Evolutionary conservation across 2,888 invertebrate genomes (phyloP), one percentile per base, ranked within the genome.

Genomic region (Dynastes grantii): DNA sequence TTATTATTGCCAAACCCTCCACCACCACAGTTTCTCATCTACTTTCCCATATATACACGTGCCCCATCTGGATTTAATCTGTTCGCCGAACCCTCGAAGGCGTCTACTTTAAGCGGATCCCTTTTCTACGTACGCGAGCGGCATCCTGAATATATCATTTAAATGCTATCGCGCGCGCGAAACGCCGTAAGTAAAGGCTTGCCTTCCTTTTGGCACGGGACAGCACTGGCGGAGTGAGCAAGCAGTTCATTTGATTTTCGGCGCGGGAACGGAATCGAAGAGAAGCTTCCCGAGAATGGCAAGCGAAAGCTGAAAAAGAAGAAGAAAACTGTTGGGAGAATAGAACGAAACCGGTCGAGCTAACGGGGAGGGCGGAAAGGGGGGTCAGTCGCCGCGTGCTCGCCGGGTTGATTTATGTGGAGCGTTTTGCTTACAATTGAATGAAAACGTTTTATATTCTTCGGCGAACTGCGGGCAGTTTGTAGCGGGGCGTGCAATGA

Each of bases 381-480:
- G 58, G 73, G 73, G 58, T 73, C 58, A 58, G 73, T n/a, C 37
- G 71, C 45, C 11, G 45, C 45, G 45, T 45, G 45, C 45, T 8
- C 8, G 53, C 6, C 16, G 53, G 49, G 55, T n/a, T 73, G 73
- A 73, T 73, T 73, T 61, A 73, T 58, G 73, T n/a, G 29, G 22
- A 27, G 16, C 73, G 73, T 73, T 73, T 58, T 55, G 73, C 73
- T 55, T 73, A 73, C 73, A 73, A 73, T 73, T 73, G 73, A 73
- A 73, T 73, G 73, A 73, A 73, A 73, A 55, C 58, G 73, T 73
- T 73, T 73, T 73, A 73, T 73, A 40, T 61, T 73, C 58, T 45
- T 58, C 58, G 58, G 37, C 37, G 53, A 16, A 58, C 22, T 27
- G 51, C 40, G 49, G 68, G 22, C 68, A 51, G 51, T 68, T 68